Percentiles rank a stretch among this genome's conserved stretches.
Conservation (phyloP, 2,113 vertebrate species). For the Corythoichthys haematopterus region DNA sequence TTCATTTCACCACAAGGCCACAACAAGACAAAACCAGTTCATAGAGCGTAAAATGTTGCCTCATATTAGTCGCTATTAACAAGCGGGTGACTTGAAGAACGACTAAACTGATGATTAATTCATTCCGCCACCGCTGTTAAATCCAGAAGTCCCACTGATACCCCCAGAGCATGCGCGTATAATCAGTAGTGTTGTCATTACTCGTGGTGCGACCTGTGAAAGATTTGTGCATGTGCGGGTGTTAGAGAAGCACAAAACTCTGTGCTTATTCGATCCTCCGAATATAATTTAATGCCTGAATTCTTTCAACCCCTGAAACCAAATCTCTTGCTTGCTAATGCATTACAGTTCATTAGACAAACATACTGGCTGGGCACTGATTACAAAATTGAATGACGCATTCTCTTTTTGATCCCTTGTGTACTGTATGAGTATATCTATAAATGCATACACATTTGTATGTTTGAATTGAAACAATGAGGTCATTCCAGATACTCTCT, state of each 20-base stretch:
- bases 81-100: constrained; percentile 31
- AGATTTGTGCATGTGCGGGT: constrained; percentile 15
- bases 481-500: constrained; percentile 26
- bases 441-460: constrained; percentile 12
- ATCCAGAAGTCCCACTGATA: constrained; percentile 13
- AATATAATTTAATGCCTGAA: constrained; percentile 27
- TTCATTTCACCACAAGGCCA: background rate
- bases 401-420: constrained; percentile 16
- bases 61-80: constrained; percentile 10
- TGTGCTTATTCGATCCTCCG: constrained; percentile 9
- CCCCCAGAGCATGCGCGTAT: constrained; percentile 28
- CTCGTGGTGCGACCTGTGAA: constrained; percentile 27
- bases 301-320: constrained; percentile 28
- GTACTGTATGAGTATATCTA: constrained; percentile 5
- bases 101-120: constrained; percentile 49
- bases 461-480: constrained; percentile 11
- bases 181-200: constrained; percentile 27
- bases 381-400: constrained; percentile 52
- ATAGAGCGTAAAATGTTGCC: constrained; percentile 1
- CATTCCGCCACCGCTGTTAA: constrained; percentile 32
- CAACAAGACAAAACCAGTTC: constrained; percentile 15
- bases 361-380: constrained; percentile 41
- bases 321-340: constrained; percentile 41
- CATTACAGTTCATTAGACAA: constrained; percentile 56
- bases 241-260: constrained; percentile 19